Conservation (phyloP, 1,140 invertebrate species). For the Nasonia vitripennis region DNA sequence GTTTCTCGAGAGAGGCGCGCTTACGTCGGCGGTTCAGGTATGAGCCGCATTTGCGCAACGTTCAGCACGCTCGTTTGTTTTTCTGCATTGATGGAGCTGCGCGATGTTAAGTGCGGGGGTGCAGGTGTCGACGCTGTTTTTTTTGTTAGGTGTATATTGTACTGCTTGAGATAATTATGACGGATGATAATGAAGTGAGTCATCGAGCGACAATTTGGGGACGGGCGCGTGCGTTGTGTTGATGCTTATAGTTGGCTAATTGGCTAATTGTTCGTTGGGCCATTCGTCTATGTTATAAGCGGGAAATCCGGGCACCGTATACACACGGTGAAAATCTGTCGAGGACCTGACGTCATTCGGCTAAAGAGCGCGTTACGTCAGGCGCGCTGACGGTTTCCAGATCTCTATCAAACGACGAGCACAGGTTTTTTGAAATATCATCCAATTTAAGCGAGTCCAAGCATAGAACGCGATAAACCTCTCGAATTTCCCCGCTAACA, state of each 20-base stretch:
- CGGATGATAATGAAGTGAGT: not conserved
- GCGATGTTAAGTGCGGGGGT: not conserved
- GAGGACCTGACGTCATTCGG: too few species aligned
- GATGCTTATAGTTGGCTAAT: not conserved
- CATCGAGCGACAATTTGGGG: not conserved
- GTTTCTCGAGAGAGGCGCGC: not conserved
- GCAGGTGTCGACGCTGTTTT: not conserved
- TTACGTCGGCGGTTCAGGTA: not conserved
- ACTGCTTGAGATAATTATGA: not conserved
- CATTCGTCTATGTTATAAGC: too few species aligned
- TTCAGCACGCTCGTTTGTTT: not conserved
- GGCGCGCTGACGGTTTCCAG: too few species aligned
- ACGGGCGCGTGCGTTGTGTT: not conserved
- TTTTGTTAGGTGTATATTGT: not conserved
- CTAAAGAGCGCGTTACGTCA: too few species aligned
- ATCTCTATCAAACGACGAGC: too few species aligned
- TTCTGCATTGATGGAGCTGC: not conserved
- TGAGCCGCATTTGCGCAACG: constrained; percentile 25
- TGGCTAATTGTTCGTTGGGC: too few species aligned
- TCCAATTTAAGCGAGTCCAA: too few species aligned
- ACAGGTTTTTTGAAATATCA: too few species aligned
- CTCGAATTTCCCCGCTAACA: not conserved
- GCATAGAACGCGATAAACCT: too few species aligned
- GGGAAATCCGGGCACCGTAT: too few species aligned
- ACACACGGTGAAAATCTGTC: too few species aligned